Base-by-base conservation (phyloP, 1,140 invertebrate species). In the Dysdera silvatica region DNA sequence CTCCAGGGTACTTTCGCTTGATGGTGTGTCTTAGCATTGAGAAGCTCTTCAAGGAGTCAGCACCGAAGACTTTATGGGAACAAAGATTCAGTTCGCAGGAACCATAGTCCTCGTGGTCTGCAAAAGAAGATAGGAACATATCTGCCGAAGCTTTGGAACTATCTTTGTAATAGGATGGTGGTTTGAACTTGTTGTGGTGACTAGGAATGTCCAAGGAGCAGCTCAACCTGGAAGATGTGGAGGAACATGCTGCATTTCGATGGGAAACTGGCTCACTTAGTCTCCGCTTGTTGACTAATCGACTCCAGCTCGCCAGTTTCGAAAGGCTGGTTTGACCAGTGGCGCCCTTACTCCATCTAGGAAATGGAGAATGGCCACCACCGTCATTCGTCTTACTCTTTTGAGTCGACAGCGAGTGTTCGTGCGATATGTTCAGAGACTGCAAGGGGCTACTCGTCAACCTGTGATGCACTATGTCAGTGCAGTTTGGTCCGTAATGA, bases 291-390 rank as follows among this genome's bases (percentile, higher is more conserved):
- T 53, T 63, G 3, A 63, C 61, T 6, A 63, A 41, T 10, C 56
- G 47, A 6, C 61, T 63, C 61, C 61, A 63, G 6, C 52, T 63
- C 5, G 53, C 61, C 16, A 63, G n/a, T n/a, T 54, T 63, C 8
- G 52, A 63, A 2, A 63, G 61, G 16, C 61, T 63, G 7, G 61
- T 63, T 10, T 28, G 52, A 14, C 61, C 61, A 40, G 52, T 24
- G 6, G 61, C 51, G 51, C 40, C 56, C 32, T 63, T 56, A 31
- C 61, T 56, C 61, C 61, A 63, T 0, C 61, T 52, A 18, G 61
- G 52, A 49, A 63, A 55, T 3, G 43, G 33, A 40, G 52, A 56
- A 20, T 52, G 53, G 23, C 37, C 23, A 26, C 24, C 45, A 28
- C 51, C 56, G n/a, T 63, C 61, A 4, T 63, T 53, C 6, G 37